Base-by-base conservation (phyloP, 1,140 invertebrate genomes). In the Diorhabda sublineata region DNA sequence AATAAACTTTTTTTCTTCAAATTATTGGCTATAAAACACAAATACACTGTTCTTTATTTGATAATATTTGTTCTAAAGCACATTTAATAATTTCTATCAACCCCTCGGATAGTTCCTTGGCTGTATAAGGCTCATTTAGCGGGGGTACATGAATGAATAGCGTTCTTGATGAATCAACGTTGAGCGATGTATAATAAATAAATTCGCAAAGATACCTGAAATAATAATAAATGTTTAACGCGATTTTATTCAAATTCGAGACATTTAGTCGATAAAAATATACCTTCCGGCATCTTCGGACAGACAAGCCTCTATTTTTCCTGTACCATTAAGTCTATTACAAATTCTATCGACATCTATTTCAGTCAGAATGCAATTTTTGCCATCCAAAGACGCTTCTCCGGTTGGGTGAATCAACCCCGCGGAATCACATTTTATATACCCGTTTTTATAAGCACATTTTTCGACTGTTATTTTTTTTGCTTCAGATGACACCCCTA, bases 111-210 rank as follows among this genome's bases (percentile, higher is more conserved):
- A 84, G 83, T 75, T 85, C 78, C 64, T 82, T 68, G 9, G 82
- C 82, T 0, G 84, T 74, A 72, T 87, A 88, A 45, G 84, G 84
- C 7, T 82, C 73, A 62, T 85, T 63, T 2, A 85, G 76, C 65
- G 87, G 84, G 5, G 89, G 89, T 3, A 90, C 88, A 76, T 91
- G 89, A 8, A 90, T 79, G 76, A 91, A 90, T n/a, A 91, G 67
- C 5, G 84, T 84, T 59, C 83, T 81, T 0, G 78, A 77, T 47
- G 79, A 79, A 75, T 88, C 80, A 61, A 86, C 81, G 59, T 81
- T 82, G 1, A 91, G 79, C 0, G 89, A 91, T 62, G 86, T 85
- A 79, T 87, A 90, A 81, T 85, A 90, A 68, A 85, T 89, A 75
- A 88, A 90, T 81, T 90, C 89, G 72, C 89, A 91, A 0, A 90